Base-by-base conservation (phyloP, 2,888 invertebrate species). In the Eurytoma adleriae region DNA sequence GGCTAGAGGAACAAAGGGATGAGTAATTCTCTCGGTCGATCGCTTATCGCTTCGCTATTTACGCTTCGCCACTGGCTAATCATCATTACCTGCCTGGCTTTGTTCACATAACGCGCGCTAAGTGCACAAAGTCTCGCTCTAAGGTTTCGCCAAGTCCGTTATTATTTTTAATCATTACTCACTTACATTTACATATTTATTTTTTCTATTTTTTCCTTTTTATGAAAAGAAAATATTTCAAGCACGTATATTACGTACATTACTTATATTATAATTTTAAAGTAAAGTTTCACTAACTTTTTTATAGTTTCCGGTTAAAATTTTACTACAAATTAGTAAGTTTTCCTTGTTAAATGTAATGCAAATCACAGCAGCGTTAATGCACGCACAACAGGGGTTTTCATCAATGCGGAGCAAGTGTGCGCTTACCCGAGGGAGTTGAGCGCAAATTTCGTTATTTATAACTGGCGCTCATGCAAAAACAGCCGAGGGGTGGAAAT, bases 1-100 rank as follows among this genome's bases (percentile, higher is more conserved):
- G 59, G 54, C 13, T 5, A 24, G 50, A 59, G 59, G 56, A 62
- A 64, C 76, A 77, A 69, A 69, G 76, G n/a, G 56, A 30, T 5
- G 57, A 67, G 40, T 62, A 54, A 50, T 66, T 78, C 2, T 70
- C 70, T n/a, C 70, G 71, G 56, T 66, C 56, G 71, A 71, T 64
- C 18, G 77, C 77, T 56, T 70, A 70, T 64, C 64, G 56, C 70
- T 54, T 70, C 54, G 18, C 50, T 71, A 66, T 71, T 71, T 71
- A 57, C 70, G 71, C 77, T 71, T 78, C 64, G 71, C 1, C 27
- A 64, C 64, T n/a, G 59, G 20, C 61, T 61, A 69, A 69, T 69
- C 52, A 69, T 57, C 57, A n/a, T 13, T n/a, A 50, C 54, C 62
- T 24, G 27, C 4, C n/a, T 2, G 10, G 30, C 62, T 72, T 62